Evolutionary conservation across 2,888 invertebrate genomes (phyloP).

Genomic region (Nemoura dubitans): DNA sequence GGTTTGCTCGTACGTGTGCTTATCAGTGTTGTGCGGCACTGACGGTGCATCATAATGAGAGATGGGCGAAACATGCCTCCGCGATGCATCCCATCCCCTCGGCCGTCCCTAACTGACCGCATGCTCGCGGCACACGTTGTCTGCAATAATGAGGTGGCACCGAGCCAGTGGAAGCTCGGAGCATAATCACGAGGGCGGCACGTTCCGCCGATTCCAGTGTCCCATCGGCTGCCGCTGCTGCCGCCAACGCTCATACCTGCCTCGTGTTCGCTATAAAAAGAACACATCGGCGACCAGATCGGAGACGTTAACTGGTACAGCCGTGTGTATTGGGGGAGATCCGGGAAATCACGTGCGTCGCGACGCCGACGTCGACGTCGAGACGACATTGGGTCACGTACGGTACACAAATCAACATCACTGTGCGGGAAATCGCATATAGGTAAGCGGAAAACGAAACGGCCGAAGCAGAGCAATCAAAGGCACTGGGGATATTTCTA

Average conservation of each 20-base stretch:
- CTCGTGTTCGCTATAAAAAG: not conserved
- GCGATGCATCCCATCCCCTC: not conserved
- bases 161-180: not conserved
- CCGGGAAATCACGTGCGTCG: not conserved
- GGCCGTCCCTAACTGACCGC: not conserved
- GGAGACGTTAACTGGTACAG: not conserved
- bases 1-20: not conserved
- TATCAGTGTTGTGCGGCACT: not conserved
- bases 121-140: slow-evolving; percentile 16
- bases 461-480: not conserved
- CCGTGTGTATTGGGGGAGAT: not conserved
- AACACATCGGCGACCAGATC: not conserved
- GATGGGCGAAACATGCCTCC: not conserved
- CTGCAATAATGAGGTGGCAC: not conserved
- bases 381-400: slow-evolving; percentile 23
- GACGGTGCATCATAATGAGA: not conserved
- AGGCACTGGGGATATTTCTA: not conserved
- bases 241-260: not conserved
- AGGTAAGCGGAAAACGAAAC: slow-evolving; percentile 25
- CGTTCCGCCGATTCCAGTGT: slow-evolving; percentile 30
- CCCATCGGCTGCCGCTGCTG: not conserved
- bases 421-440: not conserved
- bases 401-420: slow-evolving; percentile 36
- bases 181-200: slow-evolving; percentile 16
- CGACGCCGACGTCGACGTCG: slow-evolving; percentile 1